phyloP scores from a whole-genome alignment of 2,113 vertebrate genomes.

The Dinomys branickii region DNA sequence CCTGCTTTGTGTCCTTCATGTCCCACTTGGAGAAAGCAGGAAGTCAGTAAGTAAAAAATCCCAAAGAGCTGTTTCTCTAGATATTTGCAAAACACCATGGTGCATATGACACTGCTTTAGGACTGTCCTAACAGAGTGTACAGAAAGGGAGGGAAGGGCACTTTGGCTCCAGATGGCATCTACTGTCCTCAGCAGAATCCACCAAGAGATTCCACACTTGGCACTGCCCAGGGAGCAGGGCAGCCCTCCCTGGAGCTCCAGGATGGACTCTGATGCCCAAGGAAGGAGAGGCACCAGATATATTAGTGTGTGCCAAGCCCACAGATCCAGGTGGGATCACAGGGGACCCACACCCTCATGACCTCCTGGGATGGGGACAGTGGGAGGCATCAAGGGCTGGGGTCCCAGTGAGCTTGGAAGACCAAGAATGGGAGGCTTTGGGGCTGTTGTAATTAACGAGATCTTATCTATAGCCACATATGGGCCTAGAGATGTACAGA shows the following conservation, averaged over 20 bases:
- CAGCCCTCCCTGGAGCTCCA: not conserved
- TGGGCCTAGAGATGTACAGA: not conserved
- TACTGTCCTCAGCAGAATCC: not conserved
- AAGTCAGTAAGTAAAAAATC: not conserved
- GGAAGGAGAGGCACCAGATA: not conserved
- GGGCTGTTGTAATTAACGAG: not conserved
- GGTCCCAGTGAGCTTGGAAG: not conserved
- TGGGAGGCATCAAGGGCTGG: not conserved
- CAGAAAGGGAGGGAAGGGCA: not conserved
- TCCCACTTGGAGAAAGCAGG: not conserved
- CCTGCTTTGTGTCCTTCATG: not conserved
- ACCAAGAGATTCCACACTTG: not conserved
- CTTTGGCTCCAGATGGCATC: not conserved
- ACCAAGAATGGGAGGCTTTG: not conserved
- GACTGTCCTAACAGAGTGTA: not conserved
- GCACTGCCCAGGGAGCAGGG: too few species aligned
- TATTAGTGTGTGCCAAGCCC: not conserved
- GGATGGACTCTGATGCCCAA: not conserved
- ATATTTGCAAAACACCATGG: not conserved
- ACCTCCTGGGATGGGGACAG: not conserved
- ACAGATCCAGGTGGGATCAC: not conserved
- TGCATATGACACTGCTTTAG: not conserved
- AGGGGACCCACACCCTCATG: not conserved
- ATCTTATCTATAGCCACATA: not conserved
- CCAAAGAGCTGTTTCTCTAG: not conserved